phyloP scores from a whole-genome alignment of 2,113 vertebrate species.

The Sakesphorus luctuosus region DNA sequence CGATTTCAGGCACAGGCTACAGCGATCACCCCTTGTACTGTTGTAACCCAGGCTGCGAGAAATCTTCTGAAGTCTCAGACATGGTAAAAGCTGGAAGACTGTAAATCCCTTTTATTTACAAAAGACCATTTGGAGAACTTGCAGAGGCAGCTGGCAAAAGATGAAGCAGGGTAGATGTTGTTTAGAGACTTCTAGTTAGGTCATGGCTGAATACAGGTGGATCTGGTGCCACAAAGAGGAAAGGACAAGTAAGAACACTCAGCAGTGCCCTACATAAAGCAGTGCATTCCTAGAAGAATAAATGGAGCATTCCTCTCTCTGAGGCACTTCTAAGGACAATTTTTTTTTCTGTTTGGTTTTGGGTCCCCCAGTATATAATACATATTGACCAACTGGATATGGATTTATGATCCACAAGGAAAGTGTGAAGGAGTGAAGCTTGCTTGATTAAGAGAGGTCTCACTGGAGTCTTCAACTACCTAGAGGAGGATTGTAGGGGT shows the following conservation, averaged over 20 bases:
- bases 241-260: not conserved
- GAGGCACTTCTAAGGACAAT: not conserved
- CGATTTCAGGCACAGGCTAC: not conserved
- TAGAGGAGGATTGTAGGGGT: not conserved
- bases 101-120: not conserved
- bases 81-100: not conserved
- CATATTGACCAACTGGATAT: not conserved
- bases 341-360: not conserved
- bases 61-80: not conserved
- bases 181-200: not conserved
- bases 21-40: accelerated
- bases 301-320: not conserved
- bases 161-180: not conserved
- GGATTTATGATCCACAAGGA: not conserved
- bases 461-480: not conserved
- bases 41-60: accelerated
- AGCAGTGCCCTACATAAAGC: not conserved
- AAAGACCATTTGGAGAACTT: not conserved
- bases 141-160: not conserved
- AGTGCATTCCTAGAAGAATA: not conserved
- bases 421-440: not conserved
- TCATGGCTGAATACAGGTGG: not conserved
- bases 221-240: not conserved
- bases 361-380: accelerated
- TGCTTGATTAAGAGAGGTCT: not conserved